These are phyloP conservation scores for Epinephelus awoara DNA, from an alignment of 2,797 vertebrate genomes.

Conservation along the genomic window DNA sequence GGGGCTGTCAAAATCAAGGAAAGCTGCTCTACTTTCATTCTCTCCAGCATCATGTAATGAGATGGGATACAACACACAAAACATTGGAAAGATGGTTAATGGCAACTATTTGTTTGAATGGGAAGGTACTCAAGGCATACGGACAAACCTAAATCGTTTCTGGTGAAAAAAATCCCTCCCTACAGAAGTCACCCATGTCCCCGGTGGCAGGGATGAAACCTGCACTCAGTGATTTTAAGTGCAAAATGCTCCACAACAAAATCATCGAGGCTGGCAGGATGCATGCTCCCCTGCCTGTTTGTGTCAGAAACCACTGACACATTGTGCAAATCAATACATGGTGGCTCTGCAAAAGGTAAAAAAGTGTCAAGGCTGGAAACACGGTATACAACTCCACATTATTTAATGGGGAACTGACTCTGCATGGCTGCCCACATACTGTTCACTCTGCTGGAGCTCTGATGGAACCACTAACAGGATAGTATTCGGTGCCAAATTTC, in stretches of 20 bases:
- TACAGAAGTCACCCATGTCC: background rate
- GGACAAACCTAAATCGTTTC: background rate
- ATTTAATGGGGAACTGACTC: slow-evolving; percentile 27
- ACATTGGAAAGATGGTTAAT: background rate
- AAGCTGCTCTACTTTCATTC: background rate
- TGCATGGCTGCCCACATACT: slow-evolving; percentile 17
- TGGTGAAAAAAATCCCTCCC: background rate
- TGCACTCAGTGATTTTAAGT: background rate
- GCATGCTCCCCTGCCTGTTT: background rate
- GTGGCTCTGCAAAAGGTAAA: slow-evolving; percentile 10
- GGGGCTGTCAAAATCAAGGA: background rate
- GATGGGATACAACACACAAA: background rate
- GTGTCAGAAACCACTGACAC: slow-evolving; percentile 3
- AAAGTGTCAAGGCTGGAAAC: slow-evolving; percentile 4
- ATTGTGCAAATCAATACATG: slow-evolving; percentile 28
- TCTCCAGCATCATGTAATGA: background rate
- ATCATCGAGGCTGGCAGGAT: background rate
- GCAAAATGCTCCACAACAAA: background rate
- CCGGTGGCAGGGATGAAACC: background rate
- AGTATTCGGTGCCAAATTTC: too few relatives aligned
- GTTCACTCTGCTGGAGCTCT: background rate
- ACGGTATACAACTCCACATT: background rate
- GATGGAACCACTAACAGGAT: slow-evolving; percentile 14
- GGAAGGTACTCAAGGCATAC: background rate
- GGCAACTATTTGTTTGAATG: background rate